Evolutionary conservation across 2,797 vertebrate species (phyloP).

Genomic region (Synanceia verrucosa): DNA sequence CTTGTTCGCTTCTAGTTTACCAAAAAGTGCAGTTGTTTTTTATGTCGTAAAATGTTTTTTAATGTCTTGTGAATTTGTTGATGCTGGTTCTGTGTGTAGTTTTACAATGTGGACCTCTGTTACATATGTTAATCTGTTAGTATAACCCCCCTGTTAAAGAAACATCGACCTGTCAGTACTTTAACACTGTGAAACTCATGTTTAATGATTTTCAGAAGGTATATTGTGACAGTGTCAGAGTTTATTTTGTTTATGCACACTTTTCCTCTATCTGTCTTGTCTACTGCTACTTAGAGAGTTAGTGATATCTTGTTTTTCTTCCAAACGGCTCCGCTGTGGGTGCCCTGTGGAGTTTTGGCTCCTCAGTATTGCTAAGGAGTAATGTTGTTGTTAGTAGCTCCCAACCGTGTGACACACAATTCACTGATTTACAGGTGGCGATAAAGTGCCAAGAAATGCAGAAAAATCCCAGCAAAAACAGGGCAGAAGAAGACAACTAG

Average conservation of each 20-base stretch:
- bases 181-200: not conserved
- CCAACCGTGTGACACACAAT: not conserved
- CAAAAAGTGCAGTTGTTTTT: slow-evolving; percentile 21
- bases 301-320: not conserved
- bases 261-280: not conserved
- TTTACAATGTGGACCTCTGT: not conserved
- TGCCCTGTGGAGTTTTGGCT: not conserved
- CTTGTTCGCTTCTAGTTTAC: slow-evolving; percentile 22
- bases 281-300: not conserved
- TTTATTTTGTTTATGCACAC: not conserved
- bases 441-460: not conserved
- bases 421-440: not conserved
- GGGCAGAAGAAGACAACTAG: not conserved
- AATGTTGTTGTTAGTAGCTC: not conserved
- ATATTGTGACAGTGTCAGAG: not conserved
- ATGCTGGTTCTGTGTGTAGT: not conserved
- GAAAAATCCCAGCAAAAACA: not conserved
- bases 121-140: not conserved
- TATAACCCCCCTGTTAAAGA: not conserved
- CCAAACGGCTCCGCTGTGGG: not conserved
- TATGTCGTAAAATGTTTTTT: slow-evolving; percentile 29
- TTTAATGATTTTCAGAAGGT: slow-evolving; percentile 11
- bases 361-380: not conserved
- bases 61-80: slow-evolving; percentile 16
- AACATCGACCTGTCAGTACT: not conserved